These are phyloP conservation scores for Drosophila stalkeri DNA, from an alignment of 2,888 invertebrate species.

Conservation along the genomic window DNA sequence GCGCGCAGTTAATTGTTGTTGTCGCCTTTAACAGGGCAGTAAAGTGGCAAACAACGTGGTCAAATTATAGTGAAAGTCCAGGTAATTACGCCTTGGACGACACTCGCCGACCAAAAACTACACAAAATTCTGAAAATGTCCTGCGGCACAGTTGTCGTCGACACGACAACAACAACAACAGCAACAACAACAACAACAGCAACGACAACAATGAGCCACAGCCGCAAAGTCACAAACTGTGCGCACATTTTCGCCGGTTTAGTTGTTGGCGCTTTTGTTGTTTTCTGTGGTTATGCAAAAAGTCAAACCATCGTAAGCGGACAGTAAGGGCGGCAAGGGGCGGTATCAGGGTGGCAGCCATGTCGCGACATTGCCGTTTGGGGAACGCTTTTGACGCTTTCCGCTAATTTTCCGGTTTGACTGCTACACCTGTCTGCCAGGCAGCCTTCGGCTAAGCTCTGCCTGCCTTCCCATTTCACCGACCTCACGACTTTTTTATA, in stretches of 20 bases:
- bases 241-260: constrained; percentile 73
- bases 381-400: constrained; percentile 80
- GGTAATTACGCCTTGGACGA: constrained; percentile 74
- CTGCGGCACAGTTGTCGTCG: constrained; percentile 74
- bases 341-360: constrained; percentile 28
- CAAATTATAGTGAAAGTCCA: constrained; percentile 71
- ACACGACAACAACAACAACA: constrained; percentile 29
- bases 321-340: background rate
- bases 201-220: constrained; percentile 19
- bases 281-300: constrained; percentile 68
- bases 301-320: constrained; percentile 40
- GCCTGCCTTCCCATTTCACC: no score
- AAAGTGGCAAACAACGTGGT: constrained; percentile 72
- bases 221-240: constrained; percentile 65
- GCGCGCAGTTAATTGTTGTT: constrained; percentile 33
- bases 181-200: background rate
- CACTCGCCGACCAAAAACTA: constrained; percentile 51
- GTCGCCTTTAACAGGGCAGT: constrained; percentile 40
- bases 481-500: constrained; percentile 13
- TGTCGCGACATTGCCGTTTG: constrained; percentile 75
- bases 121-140: constrained; percentile 57
- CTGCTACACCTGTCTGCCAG: constrained; percentile 70
- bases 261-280: constrained; percentile 29
- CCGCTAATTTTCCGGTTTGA: constrained; percentile 81
- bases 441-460: constrained; percentile 22